Conservation (phyloP, 1,140 invertebrate genomes). For the Drosophila biarmipes region DNA sequence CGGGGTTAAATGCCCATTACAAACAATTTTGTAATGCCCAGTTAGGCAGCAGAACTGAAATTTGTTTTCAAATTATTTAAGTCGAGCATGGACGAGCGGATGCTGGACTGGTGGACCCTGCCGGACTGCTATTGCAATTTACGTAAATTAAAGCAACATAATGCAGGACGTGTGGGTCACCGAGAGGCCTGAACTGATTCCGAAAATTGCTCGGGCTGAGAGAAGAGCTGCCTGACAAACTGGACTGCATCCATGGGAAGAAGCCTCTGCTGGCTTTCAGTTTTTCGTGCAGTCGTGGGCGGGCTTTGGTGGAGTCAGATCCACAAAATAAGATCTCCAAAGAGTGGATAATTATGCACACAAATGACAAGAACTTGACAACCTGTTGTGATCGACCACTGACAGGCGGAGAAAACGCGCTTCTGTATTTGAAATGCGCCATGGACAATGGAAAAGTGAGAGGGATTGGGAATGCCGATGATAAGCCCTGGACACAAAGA, state of each 20-base stretch:
- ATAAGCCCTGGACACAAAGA: constrained; percentile 28
- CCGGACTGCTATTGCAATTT: constrained; percentile 64
- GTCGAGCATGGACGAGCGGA: constrained; percentile 62
- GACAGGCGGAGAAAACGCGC: constrained; percentile 32
- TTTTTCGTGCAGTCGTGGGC: constrained; percentile 44
- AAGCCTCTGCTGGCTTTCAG: constrained; percentile 12
- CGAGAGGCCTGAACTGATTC: constrained; percentile 50
- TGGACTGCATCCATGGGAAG: constrained; percentile 48
- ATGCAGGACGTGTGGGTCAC: constrained; percentile 74
- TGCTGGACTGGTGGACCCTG: constrained; percentile 7
- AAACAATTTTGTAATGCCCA: constrained; percentile 77
- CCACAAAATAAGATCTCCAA: constrained; percentile 2
- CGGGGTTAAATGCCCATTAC: constrained; percentile 76
- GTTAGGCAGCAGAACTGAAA: constrained; percentile 76
- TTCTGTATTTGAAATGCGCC: constrained; percentile 8
- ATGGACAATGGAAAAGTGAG: constrained; percentile 57
- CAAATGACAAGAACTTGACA: constrained; percentile 54
- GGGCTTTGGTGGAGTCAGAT: constrained; percentile 10
- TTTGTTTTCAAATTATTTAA: constrained; percentile 82
- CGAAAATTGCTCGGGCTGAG: constrained; percentile 63
- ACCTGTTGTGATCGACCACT: constrained; percentile 18
- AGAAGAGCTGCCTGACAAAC: constrained; percentile 50
- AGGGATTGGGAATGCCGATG: constrained; percentile 23
- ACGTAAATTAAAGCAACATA: constrained; percentile 78
- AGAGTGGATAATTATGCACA: constrained; percentile 56